Percentiles rank a stretch among this genome's conserved stretches.
Conservation (phyloP, 1,140 invertebrate genomes). For the Trypoxylus dichotomus region DNA sequence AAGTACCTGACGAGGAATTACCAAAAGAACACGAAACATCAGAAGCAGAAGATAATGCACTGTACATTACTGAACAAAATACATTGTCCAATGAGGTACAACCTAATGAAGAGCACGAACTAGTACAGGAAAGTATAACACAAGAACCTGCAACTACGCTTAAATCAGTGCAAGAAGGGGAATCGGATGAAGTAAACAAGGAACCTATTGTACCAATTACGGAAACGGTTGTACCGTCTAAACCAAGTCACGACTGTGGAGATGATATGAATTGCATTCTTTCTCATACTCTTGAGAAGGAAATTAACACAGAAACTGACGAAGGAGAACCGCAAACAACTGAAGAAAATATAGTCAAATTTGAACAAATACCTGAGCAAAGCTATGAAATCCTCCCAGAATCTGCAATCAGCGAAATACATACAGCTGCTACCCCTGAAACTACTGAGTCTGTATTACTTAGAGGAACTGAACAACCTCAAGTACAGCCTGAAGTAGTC, state of each 20-base stretch:
- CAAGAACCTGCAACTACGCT: not conserved
- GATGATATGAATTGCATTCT: not conserved
- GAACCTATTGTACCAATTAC: not conserved
- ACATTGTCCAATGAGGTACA: not conserved
- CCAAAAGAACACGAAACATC: not conserved
- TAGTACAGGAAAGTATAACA: constrained; percentile 18
- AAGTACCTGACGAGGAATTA: constrained; percentile 27
- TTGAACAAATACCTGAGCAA: constrained; percentile 23
- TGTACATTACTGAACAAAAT: not conserved
- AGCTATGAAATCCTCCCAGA: constrained; percentile 24
- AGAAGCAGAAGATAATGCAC: not conserved
- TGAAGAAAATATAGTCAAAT: constrained; percentile 5
- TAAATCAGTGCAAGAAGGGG: not conserved
- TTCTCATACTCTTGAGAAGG: not conserved
- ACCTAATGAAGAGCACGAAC: not conserved
- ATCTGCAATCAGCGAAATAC: too few relatives aligned
- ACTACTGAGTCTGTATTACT: not conserved
- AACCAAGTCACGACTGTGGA: not conserved
- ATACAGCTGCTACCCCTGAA: not conserved
- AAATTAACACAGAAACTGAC: not conserved
- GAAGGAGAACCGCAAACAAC: not conserved
- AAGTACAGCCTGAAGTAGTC: not conserved
- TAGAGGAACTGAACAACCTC: not conserved
- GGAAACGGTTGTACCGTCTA: not conserved
- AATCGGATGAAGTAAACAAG: not conserved